phyloP scores from a whole-genome alignment of 2,888 invertebrate species.

The Acleris emargana region DNA sequence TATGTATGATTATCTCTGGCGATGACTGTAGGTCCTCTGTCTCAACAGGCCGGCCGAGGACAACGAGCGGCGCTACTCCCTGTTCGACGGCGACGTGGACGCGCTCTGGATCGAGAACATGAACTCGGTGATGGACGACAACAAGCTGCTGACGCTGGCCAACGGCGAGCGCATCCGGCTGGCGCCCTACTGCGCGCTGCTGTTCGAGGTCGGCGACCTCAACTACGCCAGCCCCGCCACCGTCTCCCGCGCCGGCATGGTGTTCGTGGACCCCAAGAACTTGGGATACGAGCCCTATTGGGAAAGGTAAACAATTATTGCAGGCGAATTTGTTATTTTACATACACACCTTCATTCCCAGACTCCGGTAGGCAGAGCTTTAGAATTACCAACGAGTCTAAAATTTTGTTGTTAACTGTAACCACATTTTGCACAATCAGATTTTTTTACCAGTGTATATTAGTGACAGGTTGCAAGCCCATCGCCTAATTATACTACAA shows the following conservation, averaged over 20 bases:
- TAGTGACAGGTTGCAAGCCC: too few relatives aligned
- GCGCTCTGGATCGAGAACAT: conserved; percentile 98
- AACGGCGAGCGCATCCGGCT: conserved; percentile 95
- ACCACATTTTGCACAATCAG: too few relatives aligned
- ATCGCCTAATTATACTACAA: too few relatives aligned
- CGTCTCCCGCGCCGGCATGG: conserved; percentile 96
- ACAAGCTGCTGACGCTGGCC: conserved; percentile 93
- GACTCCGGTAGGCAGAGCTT: too few relatives aligned
- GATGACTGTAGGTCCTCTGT: not conserved
- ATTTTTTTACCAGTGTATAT: too few relatives aligned
- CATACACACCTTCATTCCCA: too few relatives aligned
- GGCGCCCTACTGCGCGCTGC: conserved; percentile 90
- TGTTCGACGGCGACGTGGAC: conserved; percentile 97
- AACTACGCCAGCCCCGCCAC: conserved; percentile 96
- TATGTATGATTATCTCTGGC: too few relatives aligned
- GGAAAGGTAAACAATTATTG: conserved; percentile 79
- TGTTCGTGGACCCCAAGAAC: conserved; percentile 96
- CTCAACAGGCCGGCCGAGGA: conserved; percentile 86
- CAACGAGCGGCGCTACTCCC: conserved; percentile 90
- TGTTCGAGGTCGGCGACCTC: conserved; percentile 96
- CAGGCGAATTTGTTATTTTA: too few relatives aligned
- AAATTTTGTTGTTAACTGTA: too few relatives aligned
- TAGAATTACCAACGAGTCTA: too few relatives aligned
- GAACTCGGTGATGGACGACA: conserved; percentile 99
- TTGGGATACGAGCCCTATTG: conserved; percentile 94